A percentile compares a stretch with the other conserved stretches of the same genome.
These are phyloP conservation scores for Taurulus bubalis DNA, from an alignment of 2,113 vertebrate genomes.

Conservation along the genomic window DNA sequence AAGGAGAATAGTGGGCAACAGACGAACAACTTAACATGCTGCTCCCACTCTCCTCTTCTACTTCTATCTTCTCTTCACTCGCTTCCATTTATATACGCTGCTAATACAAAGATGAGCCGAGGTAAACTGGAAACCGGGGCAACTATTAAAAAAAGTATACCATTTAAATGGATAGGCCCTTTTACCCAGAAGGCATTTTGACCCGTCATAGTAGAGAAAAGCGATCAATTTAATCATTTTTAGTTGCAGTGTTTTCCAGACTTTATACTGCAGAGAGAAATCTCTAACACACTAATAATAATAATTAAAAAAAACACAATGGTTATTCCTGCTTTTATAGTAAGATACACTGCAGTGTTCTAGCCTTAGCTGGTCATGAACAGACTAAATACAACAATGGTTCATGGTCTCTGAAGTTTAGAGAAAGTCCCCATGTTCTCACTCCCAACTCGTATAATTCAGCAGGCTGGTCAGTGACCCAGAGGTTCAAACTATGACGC, in stretches of 20 bases:
- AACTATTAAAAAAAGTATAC: no score
- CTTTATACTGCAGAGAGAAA: neutral
- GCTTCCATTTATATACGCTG: neutral
- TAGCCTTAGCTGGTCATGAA: no score
- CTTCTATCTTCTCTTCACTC: neutral
- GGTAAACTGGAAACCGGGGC: neutral
- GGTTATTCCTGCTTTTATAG: neutral
- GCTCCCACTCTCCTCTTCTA: neutral
- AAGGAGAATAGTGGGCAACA: neutral
- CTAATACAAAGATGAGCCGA: neutral
- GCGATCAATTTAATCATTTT: no score
- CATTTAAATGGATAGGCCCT: no score
- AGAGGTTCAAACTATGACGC: no score
- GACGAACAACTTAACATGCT: neutral
- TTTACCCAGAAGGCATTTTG: no score
- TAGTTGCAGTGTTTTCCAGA: no score
- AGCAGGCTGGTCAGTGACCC: no score
- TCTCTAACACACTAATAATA: neutral
- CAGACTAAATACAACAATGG: no score
- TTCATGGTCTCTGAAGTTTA: neutral
- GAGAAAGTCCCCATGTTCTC: neutral
- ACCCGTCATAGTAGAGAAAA: no score
- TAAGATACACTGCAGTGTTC: neutral
- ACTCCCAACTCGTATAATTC: no score
- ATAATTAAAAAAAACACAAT: neutral